Conservation (phyloP, 2,113 vertebrate genomes). For the Alligator sinensis region DNA sequence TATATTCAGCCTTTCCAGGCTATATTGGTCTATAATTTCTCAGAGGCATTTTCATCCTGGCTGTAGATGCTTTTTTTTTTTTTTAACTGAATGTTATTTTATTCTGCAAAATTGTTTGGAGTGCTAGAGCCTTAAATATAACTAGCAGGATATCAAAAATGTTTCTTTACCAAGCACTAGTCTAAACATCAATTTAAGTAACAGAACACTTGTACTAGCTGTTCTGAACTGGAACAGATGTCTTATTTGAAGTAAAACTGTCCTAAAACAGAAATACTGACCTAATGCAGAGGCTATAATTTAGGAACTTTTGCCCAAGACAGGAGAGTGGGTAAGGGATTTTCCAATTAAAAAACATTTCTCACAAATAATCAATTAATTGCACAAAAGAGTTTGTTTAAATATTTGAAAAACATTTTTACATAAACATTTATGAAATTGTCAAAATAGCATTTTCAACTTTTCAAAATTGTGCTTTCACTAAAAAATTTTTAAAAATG, state of each 20-base stretch:
- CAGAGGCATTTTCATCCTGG: background rate
- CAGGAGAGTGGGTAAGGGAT: background rate
- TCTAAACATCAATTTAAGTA: background rate
- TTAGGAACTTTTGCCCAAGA: background rate
- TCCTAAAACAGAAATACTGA: background rate
- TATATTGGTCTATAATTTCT: background rate
- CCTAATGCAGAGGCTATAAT: background rate
- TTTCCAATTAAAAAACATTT: background rate
- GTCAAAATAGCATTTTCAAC: too few species aligned
- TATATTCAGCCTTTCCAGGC: background rate
- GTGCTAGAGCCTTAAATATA: background rate
- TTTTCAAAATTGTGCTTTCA: too few species aligned
- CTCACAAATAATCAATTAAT: too few species aligned
- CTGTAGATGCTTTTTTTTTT: background rate
- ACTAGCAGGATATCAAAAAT: background rate
- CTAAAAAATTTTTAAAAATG: too few species aligned
- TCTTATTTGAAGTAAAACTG: background rate
- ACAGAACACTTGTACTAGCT: background rate
- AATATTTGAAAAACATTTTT: too few species aligned
- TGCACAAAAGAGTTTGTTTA: too few species aligned
- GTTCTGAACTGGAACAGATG: background rate
- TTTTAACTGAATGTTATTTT: background rate
- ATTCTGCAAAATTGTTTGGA: background rate
- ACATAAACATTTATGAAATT: too few species aligned
- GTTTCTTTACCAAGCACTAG: background rate